phyloP scores from a whole-genome alignment of 2,113 vertebrate species.

The Athene cunicularia region DNA sequence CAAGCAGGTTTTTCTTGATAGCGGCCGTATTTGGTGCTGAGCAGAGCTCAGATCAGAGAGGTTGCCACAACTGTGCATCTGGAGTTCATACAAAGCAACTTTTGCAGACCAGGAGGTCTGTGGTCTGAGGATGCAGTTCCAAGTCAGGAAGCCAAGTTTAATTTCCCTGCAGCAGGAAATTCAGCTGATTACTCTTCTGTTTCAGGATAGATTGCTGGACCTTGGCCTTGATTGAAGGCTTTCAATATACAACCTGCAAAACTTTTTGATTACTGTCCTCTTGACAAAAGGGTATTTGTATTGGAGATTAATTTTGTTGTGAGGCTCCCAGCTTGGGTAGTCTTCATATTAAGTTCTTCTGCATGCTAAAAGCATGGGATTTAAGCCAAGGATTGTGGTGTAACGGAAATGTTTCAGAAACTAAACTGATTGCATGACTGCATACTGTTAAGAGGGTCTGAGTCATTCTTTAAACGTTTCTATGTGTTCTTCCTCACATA shows the following conservation, averaged over 20 bases:
- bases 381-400: neutral
- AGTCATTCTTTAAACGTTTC: neutral
- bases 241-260: neutral
- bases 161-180: neutral
- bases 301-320: neutral
- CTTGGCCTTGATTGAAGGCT: neutral
- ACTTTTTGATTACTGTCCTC: neutral
- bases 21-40: neutral
- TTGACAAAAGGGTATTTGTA: neutral
- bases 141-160: neutral
- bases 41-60: neutral
- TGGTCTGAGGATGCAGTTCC: neutral
- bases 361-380: neutral
- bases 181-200: neutral
- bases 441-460: neutral
- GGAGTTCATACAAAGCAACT: neutral
- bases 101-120: neutral
- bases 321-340: neutral
- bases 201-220: neutral
- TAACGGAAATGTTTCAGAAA: neutral
- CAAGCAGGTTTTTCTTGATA: neutral
- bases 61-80: fast-evolving
- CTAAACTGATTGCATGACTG: neutral
- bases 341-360: neutral
- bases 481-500: neutral